These are phyloP conservation scores for Ectemnius cavifrons DNA, from an alignment of 2,888 invertebrate genomes.

Conservation along the genomic window DNA sequence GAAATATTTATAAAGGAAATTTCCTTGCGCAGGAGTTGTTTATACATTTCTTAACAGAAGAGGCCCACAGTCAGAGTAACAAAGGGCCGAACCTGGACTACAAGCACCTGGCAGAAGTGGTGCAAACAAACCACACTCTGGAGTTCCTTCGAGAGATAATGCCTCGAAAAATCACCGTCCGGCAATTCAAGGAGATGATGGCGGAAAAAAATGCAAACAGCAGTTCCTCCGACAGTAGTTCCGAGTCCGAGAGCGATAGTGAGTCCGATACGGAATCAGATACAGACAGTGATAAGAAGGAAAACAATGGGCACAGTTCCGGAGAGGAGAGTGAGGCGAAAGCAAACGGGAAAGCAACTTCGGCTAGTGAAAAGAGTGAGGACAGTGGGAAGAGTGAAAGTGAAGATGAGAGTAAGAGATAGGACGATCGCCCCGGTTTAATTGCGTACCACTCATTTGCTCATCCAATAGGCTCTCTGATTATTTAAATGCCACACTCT, in stretches of 20 bases:
- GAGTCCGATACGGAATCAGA: constrained; percentile 64
- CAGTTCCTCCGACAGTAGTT: constrained; percentile 74
- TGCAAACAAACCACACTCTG: constrained; percentile 83
- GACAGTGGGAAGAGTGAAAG: constrained; percentile 69
- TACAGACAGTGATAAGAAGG: constrained; percentile 62
- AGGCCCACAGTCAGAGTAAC: constrained; percentile 80
- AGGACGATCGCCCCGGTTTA: not conserved
- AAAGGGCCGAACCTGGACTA: constrained; percentile 82
- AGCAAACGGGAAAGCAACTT: constrained; percentile 68
- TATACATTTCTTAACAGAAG: constrained; percentile 83
- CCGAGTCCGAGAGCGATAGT: constrained; percentile 70
- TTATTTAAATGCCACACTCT: constrained; percentile 22
- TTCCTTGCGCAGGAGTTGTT: constrained; percentile 82
- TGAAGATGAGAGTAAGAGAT: constrained; percentile 67
- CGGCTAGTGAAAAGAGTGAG: constrained; percentile 66
- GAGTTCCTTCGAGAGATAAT: constrained; percentile 87
- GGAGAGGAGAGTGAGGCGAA: constrained; percentile 62
- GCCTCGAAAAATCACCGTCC: constrained; percentile 86
- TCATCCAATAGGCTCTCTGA: constrained; percentile 23
- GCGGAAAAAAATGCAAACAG: constrained; percentile 79
- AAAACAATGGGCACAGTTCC: constrained; percentile 66
- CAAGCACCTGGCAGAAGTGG: constrained; percentile 85
- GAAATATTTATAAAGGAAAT: not conserved
- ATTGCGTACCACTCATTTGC: too few relatives aligned
- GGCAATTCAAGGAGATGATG: constrained; percentile 84